Base-by-base conservation (phyloP, 2,113 vertebrate genomes). In the Trogon surrucura region DNA sequence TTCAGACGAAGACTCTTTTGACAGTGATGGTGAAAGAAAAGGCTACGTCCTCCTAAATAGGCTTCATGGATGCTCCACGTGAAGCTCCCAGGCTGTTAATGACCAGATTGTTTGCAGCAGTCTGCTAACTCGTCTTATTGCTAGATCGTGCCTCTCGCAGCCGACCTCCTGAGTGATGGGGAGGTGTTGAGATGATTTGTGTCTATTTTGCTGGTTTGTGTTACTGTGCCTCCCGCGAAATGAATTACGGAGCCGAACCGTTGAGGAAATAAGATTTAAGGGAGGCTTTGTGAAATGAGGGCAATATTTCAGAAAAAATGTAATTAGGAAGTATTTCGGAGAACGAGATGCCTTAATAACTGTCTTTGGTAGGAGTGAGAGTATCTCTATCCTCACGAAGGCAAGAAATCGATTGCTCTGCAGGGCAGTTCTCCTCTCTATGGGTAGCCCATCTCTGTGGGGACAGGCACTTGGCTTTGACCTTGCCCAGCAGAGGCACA, bases 201-300 rank as follows among this genome's bases (percentile, higher is more conserved):
- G 6, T 44, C 48, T 60, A 1, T 70, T 54, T n/a, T 36, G 17
- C 15, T 80, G 30, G 32, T 47, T 65, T 81, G 44, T 50, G 18
- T 80, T 60, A 5, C 80, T 66, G 44, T 30, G 84, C 29, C 82
- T 93, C 27, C 23, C 2, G 5, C 64, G 65, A 89, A 83, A 29
- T 79, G 44, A 30, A 60, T 77, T n/a, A 20, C 30, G 19, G 51
- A 60, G 41, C 62, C 32, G 9, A 84, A 70, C 81, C 71, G 38
- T 41, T 60, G 91, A 89, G 91, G 95, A 91, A 96, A 95, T 58
- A 74, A 74, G 80, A 85, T 71, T 91, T 64, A 84, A 90, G 41
- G 89, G 80, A 51, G 53, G 45, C 15, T 95, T 74, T 60, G 65
- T 75, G 80, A 89, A 91, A 93, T 44, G 65, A 96, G 66, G 66